Evolutionary conservation across 2,888 invertebrate genomes (phyloP), one percentile per base, ranked within the genome.

Genomic region (Candidula unifasciata): DNA sequence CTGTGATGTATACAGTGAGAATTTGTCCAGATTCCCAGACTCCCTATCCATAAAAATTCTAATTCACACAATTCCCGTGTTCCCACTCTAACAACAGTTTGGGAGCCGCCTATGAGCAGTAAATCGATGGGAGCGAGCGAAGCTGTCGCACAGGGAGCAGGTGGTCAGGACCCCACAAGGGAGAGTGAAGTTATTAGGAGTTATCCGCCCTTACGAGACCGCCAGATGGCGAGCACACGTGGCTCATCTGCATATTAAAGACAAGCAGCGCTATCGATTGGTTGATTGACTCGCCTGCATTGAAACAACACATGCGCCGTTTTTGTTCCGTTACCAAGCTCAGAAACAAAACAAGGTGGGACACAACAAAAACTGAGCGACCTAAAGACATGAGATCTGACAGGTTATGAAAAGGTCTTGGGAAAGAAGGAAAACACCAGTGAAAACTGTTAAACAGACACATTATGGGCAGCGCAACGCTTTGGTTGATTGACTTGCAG

Each of bases 161-260:
- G 82, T 82, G 82, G 76, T 30, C 76, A 0, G 44, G 76, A n/a
- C 66, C 57, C 74, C 82, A 82, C 74, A 60, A 54, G 76, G 82
- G 82, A 74, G 82, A 82, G 76, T 74, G 76, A 52, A 82, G 82
- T 73, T 64, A 82, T 82, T 76, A 76, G 66, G 82, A 76, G 76
- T 82, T 82, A 76, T 64, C 76, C 76, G 76, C 66, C 82, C 76
- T 82, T 82, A 82, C 66, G 73, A 73, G 73, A 33, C 82, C 82
- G n/a, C 82, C 82, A 82, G 82, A 82, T 82, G 82, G 82, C 66
- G 30, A 73, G 73, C 82, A 82, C 82, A 82, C 82, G 82, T 82
- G 74, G 82, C 82, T 82, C 76, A 82, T 82, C 82, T 82, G 82
- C 82, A 82, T 82, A 82, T 74, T 76, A 76, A 76, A 68, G 52